A percentile compares a stretch with the other conserved stretches of the same genome.
These are phyloP conservation scores for Ploceus nigricollis DNA, from an alignment of 2,113 vertebrate species.

Conservation along the genomic window DNA sequence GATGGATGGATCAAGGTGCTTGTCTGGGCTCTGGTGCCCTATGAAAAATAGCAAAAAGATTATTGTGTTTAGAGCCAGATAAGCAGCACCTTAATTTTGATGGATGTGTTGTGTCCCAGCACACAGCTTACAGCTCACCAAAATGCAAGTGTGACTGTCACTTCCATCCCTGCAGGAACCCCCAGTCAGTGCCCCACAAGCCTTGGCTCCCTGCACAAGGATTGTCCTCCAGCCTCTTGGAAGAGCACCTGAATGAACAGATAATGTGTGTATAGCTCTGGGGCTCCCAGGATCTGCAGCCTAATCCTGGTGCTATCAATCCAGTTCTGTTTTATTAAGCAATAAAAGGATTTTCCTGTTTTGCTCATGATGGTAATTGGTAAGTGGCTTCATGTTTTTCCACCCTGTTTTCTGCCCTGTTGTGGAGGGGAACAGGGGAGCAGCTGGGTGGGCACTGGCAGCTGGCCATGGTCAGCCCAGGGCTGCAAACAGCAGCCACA, in stretches of 20 bases:
- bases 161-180: background rate
- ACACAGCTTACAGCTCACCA: background rate
- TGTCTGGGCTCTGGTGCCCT: background rate
- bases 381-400: background rate
- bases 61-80: background rate
- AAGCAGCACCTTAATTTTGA: background rate
- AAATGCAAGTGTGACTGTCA: background rate
- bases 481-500: background rate
- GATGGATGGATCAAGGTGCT: background rate
- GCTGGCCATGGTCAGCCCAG: background rate
- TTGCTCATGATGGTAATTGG: background rate
- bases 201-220: background rate
- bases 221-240: background rate
- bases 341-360: background rate
- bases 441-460: background rate
- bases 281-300: background rate
- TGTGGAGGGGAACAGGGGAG: background rate
- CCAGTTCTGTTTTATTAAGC: background rate
- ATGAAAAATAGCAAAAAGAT: background rate
- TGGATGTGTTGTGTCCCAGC: background rate
- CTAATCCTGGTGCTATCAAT: background rate
- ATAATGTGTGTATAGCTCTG: background rate
- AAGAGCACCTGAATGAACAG: background rate
- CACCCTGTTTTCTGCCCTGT: background rate
- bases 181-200: rapidly evolving